Conservation (phyloP, 2,113 vertebrate species). For the Sialia sialis region DNA sequence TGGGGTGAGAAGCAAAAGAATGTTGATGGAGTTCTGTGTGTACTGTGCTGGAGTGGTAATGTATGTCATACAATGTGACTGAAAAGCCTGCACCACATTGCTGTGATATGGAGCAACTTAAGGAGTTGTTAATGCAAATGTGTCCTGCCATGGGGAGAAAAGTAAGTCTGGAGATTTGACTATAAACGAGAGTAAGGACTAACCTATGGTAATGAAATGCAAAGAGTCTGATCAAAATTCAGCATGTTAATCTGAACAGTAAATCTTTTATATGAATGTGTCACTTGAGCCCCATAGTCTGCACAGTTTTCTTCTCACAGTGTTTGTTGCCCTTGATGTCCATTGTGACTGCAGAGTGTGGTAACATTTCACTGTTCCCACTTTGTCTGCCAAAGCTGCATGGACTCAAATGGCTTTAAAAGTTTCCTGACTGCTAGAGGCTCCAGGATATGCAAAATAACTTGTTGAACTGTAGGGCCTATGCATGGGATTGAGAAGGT, state of each 20-base stretch:
- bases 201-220: conserved; percentile 50
- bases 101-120: not conserved
- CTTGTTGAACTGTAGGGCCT: not conserved
- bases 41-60: not conserved
- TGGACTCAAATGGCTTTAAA: not conserved
- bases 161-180: conserved; percentile 31
- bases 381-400: not conserved
- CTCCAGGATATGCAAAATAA: not conserved
- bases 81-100: not conserved
- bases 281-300: not conserved
- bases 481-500: not conserved
- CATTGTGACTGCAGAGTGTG: not conserved
- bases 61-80: not conserved
- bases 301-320: not conserved
- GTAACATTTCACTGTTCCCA: not conserved
- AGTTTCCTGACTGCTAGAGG: not conserved
- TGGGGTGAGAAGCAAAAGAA: not conserved
- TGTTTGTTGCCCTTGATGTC: conserved; percentile 6
- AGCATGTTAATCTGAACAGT: conserved; percentile 34
- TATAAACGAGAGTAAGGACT: not conserved
- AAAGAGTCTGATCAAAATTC: conserved; percentile 57
- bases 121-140: conserved; percentile 41
- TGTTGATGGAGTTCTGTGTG: not conserved
- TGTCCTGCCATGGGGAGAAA: conserved; percentile 14
- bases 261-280: conserved; percentile 43